A percentile compares a stretch with the other conserved stretches of the same genome.
These are phyloP conservation scores for Hoplias malabaricus DNA, from an alignment of 2,113 vertebrate genomes.

Conservation along the genomic window DNA sequence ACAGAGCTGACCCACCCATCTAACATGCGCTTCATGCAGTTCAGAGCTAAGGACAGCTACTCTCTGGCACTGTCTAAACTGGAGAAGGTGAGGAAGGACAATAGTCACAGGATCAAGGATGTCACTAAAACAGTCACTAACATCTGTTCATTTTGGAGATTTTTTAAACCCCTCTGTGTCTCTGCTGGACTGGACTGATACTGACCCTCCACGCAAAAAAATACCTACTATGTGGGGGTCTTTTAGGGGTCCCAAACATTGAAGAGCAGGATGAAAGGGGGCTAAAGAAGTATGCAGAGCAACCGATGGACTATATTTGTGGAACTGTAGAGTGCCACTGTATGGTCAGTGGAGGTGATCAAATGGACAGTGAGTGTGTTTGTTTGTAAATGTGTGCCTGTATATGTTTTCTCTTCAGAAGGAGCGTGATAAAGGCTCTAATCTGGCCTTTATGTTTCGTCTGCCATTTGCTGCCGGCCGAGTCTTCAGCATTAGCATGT, in stretches of 20 bases:
- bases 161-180: too few relatives aligned
- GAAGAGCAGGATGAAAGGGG: not conserved
- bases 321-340: too few relatives aligned
- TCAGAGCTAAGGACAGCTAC: slow-evolving; percentile 96
- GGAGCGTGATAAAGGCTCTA: slow-evolving; percentile 84
- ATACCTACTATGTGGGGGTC: not conserved
- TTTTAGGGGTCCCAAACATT: not conserved
- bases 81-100: slow-evolving; percentile 82
- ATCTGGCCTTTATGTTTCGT: slow-evolving; percentile 87
- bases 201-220: not conserved
- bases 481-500: slow-evolving; percentile 87
- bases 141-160: not conserved
- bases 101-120: not conserved
- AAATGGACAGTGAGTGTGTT: too few relatives aligned
- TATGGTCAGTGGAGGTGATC: too few relatives aligned
- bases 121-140: too few relatives aligned
- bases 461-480: slow-evolving; percentile 84
- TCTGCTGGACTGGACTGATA: not conserved
- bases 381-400: not conserved
- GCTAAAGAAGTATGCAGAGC: too few relatives aligned
- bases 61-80: slow-evolving; percentile 91
- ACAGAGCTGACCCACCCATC: slow-evolving; percentile 94
- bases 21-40: slow-evolving; percentile 98
- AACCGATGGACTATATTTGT: too few relatives aligned
- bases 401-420: slow-evolving; percentile 68